Base-by-base conservation (phyloP, 2,797 vertebrate species). In the Pelobates cultripes region DNA sequence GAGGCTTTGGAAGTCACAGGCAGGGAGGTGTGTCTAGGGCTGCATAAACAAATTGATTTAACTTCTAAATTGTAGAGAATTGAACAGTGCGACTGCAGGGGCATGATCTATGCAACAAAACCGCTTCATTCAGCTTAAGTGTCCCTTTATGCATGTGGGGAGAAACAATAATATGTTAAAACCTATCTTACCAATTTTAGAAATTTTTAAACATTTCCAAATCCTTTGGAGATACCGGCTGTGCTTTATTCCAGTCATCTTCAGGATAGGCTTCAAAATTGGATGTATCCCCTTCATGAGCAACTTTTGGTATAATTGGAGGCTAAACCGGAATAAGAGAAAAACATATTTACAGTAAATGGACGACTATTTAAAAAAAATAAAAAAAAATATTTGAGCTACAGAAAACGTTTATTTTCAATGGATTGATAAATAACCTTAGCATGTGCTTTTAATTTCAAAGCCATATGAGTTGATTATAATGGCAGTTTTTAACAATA, bases 221-320 rank as follows among this genome's bases (percentile, higher is more conserved):
- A 80, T 99, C 97, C 86, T 97, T 96, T 53, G 92, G 92, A 1
- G 96, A 88, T 83, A 97, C 96, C 0, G 96, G 90, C 0, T 93
- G 89, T 0, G 89, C 94, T 47, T 96, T 94, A 83, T 95, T 96
- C 97, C 97, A 98, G 79, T 99, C 96, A 2, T 95, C 95, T 77
- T 98, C 96, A 0, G 97, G 96, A 83, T 99, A 99, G 1, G 96
- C 91, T 51, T 99, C 98, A 43, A 99, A 99, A 93, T 99, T 99
- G 8, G 98, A 98, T 0, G 95, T 98, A 89, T 99, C 97, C 0
- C 97, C 97, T 7, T 99, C 97, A 0, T 96, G 94, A 40, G 95
- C 94, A 1, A 99, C 92, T 85, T 97, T 99, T 0, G 98, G 98
- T 67, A 97, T 87, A n/a, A 99, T 98, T 41, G 97, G 97, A 69